phyloP scores from a whole-genome alignment of 2,888 invertebrate genomes.

The Ophion slaviceki region DNA sequence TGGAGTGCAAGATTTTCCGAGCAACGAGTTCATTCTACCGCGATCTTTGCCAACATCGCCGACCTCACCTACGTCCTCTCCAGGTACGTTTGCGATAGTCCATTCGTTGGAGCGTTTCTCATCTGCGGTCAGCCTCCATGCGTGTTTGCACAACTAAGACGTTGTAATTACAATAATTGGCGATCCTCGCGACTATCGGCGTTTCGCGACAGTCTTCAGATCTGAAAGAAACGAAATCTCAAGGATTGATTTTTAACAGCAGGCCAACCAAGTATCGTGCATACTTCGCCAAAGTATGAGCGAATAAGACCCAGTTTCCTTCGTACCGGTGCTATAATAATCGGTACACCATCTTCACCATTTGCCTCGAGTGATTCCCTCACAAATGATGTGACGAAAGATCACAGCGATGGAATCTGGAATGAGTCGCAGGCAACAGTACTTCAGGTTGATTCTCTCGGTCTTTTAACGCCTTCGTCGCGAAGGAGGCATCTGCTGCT shows the following conservation, averaged over 20 bases:
- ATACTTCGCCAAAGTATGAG: conserved; percentile 64
- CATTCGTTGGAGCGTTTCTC: neutral
- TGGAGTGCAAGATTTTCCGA: conserved; percentile 81
- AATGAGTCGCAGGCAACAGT: conserved; percentile 95
- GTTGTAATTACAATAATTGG: neutral
- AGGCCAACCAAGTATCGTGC: conserved; percentile 53
- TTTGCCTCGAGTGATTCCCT: conserved; percentile 94
- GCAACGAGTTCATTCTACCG: conserved; percentile 82
- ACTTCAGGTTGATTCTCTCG: conserved; percentile 89
- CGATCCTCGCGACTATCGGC: no score
- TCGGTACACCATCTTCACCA: conserved; percentile 85
- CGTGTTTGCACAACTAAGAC: neutral
- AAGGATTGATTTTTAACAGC: conserved; percentile 5
- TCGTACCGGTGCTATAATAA: conserved; percentile 67
- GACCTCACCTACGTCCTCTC: conserved; percentile 79
- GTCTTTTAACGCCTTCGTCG: conserved; percentile 91
- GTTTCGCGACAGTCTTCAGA: neutral
- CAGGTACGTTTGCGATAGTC: conserved; percentile 66
- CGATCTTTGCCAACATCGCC: conserved; percentile 89
- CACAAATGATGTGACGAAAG: conserved; percentile 91
- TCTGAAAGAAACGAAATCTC: neutral
- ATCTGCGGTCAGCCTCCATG: neutral
- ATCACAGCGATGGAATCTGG: conserved; percentile 95
- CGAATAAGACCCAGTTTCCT: conserved; percentile 66
- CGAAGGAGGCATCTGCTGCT: conserved; percentile 90